A percentile compares a stretch with the other conserved stretches of the same genome.
phyloP scores from a whole-genome alignment of 2,113 vertebrate species.

The Mustela lutreola region DNA sequence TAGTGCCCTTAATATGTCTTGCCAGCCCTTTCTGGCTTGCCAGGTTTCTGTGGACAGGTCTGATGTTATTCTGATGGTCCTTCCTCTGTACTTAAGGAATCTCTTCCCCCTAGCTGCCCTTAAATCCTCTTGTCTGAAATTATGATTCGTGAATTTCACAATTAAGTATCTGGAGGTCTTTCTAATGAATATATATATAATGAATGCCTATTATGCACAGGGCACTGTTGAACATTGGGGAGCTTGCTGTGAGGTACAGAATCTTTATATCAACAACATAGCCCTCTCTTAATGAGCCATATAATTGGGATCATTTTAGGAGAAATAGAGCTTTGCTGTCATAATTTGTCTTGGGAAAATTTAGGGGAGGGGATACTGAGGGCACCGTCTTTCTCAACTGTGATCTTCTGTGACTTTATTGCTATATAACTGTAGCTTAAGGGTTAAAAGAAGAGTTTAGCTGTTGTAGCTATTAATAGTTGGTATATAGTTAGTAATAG shows the following conservation, averaged over 20 bases:
- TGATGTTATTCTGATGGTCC: too few relatives aligned
- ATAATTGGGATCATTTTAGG: slow-evolving; percentile 18
- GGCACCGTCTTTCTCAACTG: not conserved
- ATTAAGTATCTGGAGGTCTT: too few relatives aligned
- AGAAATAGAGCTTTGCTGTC: not conserved
- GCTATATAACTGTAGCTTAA: not conserved
- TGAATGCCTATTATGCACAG: not conserved
- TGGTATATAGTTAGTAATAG: too few relatives aligned
- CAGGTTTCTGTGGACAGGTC: too few relatives aligned
- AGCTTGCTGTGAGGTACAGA: not conserved
- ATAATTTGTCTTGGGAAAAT: not conserved
- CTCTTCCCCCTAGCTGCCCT: too few relatives aligned
- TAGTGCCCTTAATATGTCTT: too few relatives aligned
- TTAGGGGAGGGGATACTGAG: not conserved
- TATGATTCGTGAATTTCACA: too few relatives aligned
- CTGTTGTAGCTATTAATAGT: not conserved
- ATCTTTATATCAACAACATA: not conserved
- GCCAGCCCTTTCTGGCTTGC: too few relatives aligned
- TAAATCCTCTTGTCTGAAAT: too few relatives aligned
- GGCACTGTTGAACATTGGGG: not conserved
- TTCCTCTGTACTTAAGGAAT: too few relatives aligned
- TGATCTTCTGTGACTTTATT: not conserved
- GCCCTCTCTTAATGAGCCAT: not conserved
- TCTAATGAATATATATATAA: not conserved
- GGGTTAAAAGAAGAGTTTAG: not conserved